Conservation (phyloP, 2,113 vertebrate genomes). For the Microtus montanus region DNA sequence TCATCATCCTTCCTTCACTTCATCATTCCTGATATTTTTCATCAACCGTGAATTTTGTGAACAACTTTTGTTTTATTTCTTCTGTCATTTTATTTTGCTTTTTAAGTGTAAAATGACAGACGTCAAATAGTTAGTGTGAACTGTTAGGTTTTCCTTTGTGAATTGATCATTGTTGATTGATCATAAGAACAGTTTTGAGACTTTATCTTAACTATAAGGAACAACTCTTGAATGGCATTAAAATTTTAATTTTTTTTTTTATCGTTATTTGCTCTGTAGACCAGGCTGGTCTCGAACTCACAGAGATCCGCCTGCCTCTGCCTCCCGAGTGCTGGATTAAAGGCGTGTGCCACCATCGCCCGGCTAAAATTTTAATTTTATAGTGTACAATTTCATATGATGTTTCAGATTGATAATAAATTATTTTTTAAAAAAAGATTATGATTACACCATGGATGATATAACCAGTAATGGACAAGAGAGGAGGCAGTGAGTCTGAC, state of each 20-base stretch:
- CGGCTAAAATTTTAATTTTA: not conserved
- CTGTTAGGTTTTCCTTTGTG: not conserved
- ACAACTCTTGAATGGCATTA: not conserved
- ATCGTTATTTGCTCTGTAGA: no score
- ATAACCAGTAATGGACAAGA: not conserved
- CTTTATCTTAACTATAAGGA: not conserved
- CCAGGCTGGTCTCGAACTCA: no score
- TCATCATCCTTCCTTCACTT: not conserved
- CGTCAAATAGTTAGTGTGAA: not conserved
- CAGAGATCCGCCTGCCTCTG: no score
- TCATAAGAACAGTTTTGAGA: not conserved
- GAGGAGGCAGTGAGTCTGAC: fast-evolving
- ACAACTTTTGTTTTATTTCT: not conserved
- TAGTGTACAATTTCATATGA: not conserved
- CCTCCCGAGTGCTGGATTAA: no score
- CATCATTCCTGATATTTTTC: not conserved
- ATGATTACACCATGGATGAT: not conserved
- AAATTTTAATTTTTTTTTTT: not conserved
- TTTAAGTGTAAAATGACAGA: not conserved
- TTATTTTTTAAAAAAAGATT: not conserved
- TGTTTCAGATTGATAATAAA: not conserved
- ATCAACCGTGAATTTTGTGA: not conserved
- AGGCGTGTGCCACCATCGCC: no score
- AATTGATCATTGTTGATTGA: not conserved
- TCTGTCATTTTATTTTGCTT: not conserved